phyloP scores from a whole-genome alignment of 1,140 invertebrate genomes.

The Pantala flavescens region DNA sequence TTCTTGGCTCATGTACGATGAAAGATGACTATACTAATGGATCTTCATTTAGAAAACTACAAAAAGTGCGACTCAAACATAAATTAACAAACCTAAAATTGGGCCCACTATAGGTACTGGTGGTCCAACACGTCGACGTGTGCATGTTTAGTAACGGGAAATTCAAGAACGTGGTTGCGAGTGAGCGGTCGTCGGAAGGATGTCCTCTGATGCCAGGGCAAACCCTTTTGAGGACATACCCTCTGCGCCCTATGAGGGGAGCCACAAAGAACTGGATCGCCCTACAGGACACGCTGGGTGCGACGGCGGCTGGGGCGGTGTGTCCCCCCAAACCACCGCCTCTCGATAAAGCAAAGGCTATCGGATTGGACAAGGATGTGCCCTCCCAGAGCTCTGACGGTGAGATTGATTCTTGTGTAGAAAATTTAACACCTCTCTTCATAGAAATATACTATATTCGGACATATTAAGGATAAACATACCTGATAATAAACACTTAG shows the following conservation, averaged over 20 bases:
- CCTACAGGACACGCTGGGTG: conserved; percentile 62
- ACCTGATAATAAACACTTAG: too few relatives aligned
- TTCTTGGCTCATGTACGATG: too few relatives aligned
- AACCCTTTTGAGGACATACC: conserved; percentile 49
- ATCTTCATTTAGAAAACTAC: too few relatives aligned
- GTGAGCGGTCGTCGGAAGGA: conserved; percentile 59
- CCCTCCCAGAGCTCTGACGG: background rate
- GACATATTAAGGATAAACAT: too few relatives aligned
- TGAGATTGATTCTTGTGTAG: too few relatives aligned
- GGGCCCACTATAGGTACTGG: conserved; percentile 44
- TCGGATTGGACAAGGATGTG: background rate
- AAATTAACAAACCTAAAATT: too few relatives aligned
- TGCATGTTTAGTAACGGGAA: conserved; percentile 98
- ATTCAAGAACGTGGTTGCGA: conserved; percentile 95
- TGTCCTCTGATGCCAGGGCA: conserved; percentile 53
- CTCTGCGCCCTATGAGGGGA: conserved; percentile 57
- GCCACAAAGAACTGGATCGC: conserved; percentile 74
- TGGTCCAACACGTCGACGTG: conserved; percentile 95
- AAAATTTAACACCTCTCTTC: too few relatives aligned
- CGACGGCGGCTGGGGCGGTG: conserved; percentile 40
- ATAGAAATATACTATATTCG: too few relatives aligned
- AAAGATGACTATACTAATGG: too few relatives aligned
- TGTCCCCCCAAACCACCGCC: background rate
- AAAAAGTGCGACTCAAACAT: too few relatives aligned
- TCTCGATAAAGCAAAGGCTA: too few relatives aligned